These are phyloP conservation scores for Rhynchonycteris naso DNA, from an alignment of 2,797 vertebrate species.

Conservation along the genomic window DNA sequence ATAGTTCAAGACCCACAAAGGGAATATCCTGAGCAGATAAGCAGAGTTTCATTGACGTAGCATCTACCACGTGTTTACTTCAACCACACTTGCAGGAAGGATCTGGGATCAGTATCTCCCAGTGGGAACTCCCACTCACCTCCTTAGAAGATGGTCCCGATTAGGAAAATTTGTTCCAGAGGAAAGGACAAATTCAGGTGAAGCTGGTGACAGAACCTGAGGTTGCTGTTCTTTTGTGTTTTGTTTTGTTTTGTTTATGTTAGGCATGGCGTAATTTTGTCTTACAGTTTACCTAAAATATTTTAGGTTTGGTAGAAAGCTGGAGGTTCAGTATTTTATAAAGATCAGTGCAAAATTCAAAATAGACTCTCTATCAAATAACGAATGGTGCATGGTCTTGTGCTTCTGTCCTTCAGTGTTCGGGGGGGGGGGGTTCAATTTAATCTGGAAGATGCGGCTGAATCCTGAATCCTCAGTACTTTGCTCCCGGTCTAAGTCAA, in stretches of 20 bases:
- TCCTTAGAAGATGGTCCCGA: constrained; percentile 33
- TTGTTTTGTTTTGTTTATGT: too few relatives aligned
- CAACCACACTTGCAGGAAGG: background rate
- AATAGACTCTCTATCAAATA: constrained; percentile 24
- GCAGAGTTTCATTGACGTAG: background rate
- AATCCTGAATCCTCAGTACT: constrained; percentile 61
- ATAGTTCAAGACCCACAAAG: background rate
- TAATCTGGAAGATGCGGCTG: constrained; percentile 64
- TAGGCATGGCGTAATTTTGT: constrained; percentile 10
- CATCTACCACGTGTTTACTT: constrained; percentile 39
- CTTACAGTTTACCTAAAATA: constrained; percentile 54
- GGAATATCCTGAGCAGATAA: background rate
- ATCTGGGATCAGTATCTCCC: constrained; percentile 15
- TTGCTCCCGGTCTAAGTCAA: constrained; percentile 46
- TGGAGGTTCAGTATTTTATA: constrained; percentile 43
- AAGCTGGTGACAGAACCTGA: background rate
- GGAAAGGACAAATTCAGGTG: background rate
- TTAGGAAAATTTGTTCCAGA: constrained; percentile 39
- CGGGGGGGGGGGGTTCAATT: background rate
- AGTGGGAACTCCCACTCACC: background rate
- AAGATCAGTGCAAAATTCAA: constrained; percentile 57
- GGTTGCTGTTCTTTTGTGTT: constrained; percentile 2
- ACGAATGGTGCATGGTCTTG: constrained; percentile 33
- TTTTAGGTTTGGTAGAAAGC: constrained; percentile 40
- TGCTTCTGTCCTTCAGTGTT: constrained; percentile 22